Base-by-base conservation (phyloP, 2,113 vertebrate genomes). In the Globicephala melas region DNA sequence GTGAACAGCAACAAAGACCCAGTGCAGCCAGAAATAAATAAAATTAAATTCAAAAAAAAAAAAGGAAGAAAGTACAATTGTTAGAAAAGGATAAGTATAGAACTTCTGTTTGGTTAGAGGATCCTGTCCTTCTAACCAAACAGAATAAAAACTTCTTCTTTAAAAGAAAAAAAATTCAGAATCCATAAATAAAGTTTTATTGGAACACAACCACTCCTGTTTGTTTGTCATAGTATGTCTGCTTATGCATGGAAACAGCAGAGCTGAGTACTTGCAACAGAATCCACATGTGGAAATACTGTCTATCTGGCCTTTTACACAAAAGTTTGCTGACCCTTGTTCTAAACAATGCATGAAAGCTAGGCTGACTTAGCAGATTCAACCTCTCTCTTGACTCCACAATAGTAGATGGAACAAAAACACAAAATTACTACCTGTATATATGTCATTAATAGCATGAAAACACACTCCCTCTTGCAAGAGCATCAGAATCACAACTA, bases 151-250 rank as follows among this genome's bases (percentile, higher is more conserved):
- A 8, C 26, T 26, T 17, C 71, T 74, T 74, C 26, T 74, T 74
- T 31, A 47, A 74, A 74, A 47, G 14, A 31, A 74, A 73, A 13
- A 73, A 86, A 94, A 58, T 62, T 67, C 41, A 38, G 6, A 6
- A 1, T 47, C 47, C 68, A 73, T 77, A 50, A 74, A 80, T 96
- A 84, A 84, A 96, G 71, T 38, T 96, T 91, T 67, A 77, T 80
- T 41, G 23, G 58, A 70, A 87, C 7, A 55, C 2, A 62, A 26
- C 17, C 23, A 62, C 18, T 58, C 38, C 76, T 4, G 4, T 38
- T 58, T 31, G 6, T 93, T 73, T 95, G 15, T 77, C 38, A 31
- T 11, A 33, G 4, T 84, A 13, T 31, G 25, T 73, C 38, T 92
- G 58, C 25, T 84, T 77, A 55, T 13, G 20, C 14, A 77, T 6